Evolutionary conservation across 2,888 invertebrate species (phyloP).

Genomic region (Cyclophora punctaria): DNA sequence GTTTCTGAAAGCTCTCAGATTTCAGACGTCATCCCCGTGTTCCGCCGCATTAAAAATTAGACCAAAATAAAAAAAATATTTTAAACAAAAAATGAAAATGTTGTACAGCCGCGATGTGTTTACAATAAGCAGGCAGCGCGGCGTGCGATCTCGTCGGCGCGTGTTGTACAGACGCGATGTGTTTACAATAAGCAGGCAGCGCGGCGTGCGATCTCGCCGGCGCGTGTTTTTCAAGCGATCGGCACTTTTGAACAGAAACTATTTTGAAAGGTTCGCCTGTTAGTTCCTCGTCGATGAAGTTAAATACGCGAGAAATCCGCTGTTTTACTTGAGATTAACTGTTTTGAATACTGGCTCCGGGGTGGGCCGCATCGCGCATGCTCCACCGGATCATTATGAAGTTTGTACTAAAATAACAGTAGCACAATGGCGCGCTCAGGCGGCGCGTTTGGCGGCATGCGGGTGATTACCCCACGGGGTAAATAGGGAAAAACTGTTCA

Average conservation of each 20-base stretch:
- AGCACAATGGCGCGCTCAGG: slow-evolving; percentile 14
- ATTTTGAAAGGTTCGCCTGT: slow-evolving; percentile 29
- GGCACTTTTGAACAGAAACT: slow-evolving; percentile 22
- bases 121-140: slow-evolving; percentile 22
- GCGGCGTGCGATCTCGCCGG: slow-evolving; percentile 18
- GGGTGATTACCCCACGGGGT: slow-evolving; percentile 11
- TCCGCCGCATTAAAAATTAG: too few relatives aligned
- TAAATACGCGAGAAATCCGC: slow-evolving; percentile 24
- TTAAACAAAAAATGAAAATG: not conserved
- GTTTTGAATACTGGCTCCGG: slow-evolving; percentile 19
- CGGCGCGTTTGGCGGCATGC: slow-evolving; percentile 17
- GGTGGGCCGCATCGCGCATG: slow-evolving; percentile 35
- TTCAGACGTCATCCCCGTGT: too few relatives aligned
- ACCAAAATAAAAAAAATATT: too few relatives aligned
- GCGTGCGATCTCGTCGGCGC: slow-evolving; percentile 19
- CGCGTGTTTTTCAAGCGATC: slow-evolving; percentile 11
- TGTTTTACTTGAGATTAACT: slow-evolving; percentile 28
- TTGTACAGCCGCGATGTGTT: slow-evolving; percentile 16
- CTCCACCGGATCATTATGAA: slow-evolving; percentile 19
- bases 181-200: slow-evolving; percentile 23
- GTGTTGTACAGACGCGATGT: slow-evolving; percentile 13
- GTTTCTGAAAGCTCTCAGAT: too few relatives aligned
- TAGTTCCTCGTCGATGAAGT: slow-evolving; percentile 19
- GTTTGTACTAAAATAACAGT: slow-evolving; percentile 26
- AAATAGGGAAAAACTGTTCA: not conserved